Base-by-base conservation (phyloP, 2,888 invertebrate genomes). In the Netelia fuscicornis region DNA sequence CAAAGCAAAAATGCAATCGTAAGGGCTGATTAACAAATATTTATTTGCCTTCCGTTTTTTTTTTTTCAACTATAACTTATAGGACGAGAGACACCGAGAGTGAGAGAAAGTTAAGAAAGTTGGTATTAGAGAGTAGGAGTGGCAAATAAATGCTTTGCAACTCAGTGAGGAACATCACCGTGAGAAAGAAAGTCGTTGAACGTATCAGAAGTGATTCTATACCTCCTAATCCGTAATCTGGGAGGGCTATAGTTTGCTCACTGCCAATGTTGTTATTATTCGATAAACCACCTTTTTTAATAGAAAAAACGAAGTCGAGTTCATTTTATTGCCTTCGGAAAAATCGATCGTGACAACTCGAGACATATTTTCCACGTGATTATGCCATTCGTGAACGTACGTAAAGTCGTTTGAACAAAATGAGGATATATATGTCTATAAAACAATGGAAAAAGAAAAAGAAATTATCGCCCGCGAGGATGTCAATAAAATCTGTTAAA, bases 241-340 rank as follows among this genome's bases (percentile, higher is more conserved):
- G 74, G 56, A 81, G 86, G 81, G 83, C 76, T 87, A 72, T 80
- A 89, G 89, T 90, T 90, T 89, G 90, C 90, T 89, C 91, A 92
- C 92, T 92, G 92, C 92, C 92, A 92, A 89, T 90, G 87, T 91
- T 88, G 85, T 90, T 90, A 87, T 87, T 88, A 87, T 87, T 88
- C 87, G 81, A 87, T 88, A 72, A 85, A 79, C 20, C 74, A 68
- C 52, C 37, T 80, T 75, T 82, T 79, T 48, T 74, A 64, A 83
- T 79, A 64, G 81, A 79, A 52, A 76, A 17, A 65, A 44, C 58
- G 65, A 70, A 62, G 17, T 67, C 30, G 20, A 71, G 65, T 13
- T 64, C 56, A 58, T 75, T 75, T 71, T 10, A 81, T 81, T 78
- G 75, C 60, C 78, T 81, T 78, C 23, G 65, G 74, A 52, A 83